Conservation (phyloP, 1,140 invertebrate genomes). For the Varroa destructor region DNA sequence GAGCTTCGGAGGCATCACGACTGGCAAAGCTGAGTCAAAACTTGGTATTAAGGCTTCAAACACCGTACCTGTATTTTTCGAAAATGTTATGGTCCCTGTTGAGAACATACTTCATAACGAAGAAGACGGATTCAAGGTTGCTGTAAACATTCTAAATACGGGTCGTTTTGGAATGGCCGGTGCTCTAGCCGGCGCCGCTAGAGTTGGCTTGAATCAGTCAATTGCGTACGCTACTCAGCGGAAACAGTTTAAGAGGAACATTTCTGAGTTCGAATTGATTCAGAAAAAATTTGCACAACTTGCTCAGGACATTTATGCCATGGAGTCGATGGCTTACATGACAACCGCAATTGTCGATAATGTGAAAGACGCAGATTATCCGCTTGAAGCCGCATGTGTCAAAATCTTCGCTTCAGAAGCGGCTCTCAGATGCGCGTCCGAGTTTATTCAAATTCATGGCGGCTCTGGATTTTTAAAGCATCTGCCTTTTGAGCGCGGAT, state of each 20-base stretch:
- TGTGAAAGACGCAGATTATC: conserved; percentile 53
- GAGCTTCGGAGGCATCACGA: conserved; percentile 45
- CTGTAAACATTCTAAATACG: conserved; percentile 98
- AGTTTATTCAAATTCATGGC: conserved; percentile 42
- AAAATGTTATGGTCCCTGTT: conserved; percentile 63
- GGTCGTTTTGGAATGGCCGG: conserved; percentile 97
- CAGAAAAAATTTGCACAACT: conserved; percentile 48
- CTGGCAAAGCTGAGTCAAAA: conserved; percentile 48
- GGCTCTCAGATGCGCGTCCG: conserved; percentile 29
- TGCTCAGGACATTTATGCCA: conserved; percentile 49
- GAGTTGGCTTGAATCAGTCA: conserved; percentile 69
- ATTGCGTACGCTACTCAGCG: conserved; percentile 76
- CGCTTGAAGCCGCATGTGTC: conserved; percentile 43
- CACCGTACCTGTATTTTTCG: conserved; percentile 47
- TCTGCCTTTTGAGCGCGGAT: conserved; percentile 44
- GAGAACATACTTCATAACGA: conserved; percentile 86
- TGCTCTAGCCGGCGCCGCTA: conserved; percentile 81
- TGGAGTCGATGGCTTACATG: conserved; percentile 63
- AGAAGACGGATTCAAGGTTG: conserved; percentile 97
- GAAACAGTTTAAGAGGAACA: conserved; percentile 74
- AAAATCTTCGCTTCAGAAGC: conserved; percentile 37
- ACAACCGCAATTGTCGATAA: conserved; percentile 55
- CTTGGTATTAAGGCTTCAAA: conserved; percentile 49
- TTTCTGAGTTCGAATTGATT: conserved; percentile 44
- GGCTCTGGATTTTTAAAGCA: conserved; percentile 48